Conservation (phyloP, 2,888 invertebrate species). For the Pammene aurita region DNA sequence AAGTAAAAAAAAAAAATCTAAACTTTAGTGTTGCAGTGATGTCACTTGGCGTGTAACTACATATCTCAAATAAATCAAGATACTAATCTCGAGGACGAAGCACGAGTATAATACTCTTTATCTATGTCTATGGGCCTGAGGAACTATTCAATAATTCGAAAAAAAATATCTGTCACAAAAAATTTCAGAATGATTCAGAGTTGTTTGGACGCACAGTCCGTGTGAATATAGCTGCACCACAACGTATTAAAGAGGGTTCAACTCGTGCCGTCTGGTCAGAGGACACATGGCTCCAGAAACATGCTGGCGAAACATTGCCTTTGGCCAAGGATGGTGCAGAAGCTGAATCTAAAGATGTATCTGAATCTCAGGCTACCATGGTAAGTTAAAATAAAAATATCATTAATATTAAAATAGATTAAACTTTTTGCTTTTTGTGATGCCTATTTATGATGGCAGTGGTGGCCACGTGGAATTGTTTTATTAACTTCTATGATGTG, state of each 20-base stretch:
- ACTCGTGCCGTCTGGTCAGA: conserved; percentile 99
- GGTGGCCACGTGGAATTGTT: no score
- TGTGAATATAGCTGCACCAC: conserved; percentile 98
- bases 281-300: conserved; percentile 98
- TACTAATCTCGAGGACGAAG: no score
- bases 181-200: conserved; percentile 96
- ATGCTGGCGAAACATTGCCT: conserved; percentile 94
- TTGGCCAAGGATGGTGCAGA: conserved; percentile 69
- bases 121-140: no score
- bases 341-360: conserved; percentile 58
- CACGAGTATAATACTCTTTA: no score
- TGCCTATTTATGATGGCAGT: no score
- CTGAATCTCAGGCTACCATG: conserved; percentile 7
- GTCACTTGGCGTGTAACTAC: no score
- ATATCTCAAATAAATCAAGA: no score
- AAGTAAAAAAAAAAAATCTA: no score
- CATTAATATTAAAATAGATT: no score
- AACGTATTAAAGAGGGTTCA: conserved; percentile 97
- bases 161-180: not conserved
- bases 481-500: no score
- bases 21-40: no score
- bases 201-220: conserved; percentile 97
- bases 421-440: no score
- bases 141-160: not conserved
- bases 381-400: not conserved